Percentiles rank a stretch among this genome's conserved stretches.
phyloP scores from a whole-genome alignment of 2,888 invertebrate genomes.

The Heliconius cydno region DNA sequence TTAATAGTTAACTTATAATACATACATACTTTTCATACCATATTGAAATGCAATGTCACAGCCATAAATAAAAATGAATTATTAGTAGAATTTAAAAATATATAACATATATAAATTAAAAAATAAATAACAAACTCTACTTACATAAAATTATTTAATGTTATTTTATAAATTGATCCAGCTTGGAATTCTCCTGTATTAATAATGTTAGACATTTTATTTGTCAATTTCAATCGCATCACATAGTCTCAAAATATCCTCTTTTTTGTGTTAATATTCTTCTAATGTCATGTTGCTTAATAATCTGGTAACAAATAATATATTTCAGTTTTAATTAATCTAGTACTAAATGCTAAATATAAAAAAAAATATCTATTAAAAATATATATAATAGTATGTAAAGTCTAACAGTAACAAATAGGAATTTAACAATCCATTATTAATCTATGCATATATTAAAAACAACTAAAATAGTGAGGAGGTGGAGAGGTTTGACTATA shows the following conservation, averaged over 20 bases:
- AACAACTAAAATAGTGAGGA: background rate
- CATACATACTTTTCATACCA: too few species aligned
- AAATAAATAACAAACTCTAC: slow-evolving; percentile 53
- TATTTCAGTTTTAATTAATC: background rate
- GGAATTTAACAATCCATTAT: background rate
- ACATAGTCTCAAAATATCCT: background rate
- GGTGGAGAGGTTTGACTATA: too few species aligned
- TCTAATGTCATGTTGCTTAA: background rate
- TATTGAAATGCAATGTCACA: too few species aligned
- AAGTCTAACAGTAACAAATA: background rate
- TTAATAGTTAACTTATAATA: too few species aligned
- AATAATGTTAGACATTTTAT: slow-evolving; percentile 65
- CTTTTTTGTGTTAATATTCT: background rate
- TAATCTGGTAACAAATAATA: background rate
- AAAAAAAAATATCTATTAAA: background rate
- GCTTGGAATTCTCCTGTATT: slow-evolving; percentile 63
- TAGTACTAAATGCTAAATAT: background rate
- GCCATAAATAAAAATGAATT: too few species aligned
- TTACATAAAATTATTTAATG: slow-evolving; percentile 84
- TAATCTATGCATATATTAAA: background rate
- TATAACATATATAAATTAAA: slow-evolving; percentile 37
- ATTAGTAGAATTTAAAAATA: too few species aligned
- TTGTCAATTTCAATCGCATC: background rate
- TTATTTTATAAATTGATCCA: slow-evolving; percentile 82
- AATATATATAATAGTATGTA: too few species aligned